These are phyloP conservation scores for Nymphalis c-album DNA, from an alignment of 2,888 invertebrate genomes.

Conservation along the genomic window DNA sequence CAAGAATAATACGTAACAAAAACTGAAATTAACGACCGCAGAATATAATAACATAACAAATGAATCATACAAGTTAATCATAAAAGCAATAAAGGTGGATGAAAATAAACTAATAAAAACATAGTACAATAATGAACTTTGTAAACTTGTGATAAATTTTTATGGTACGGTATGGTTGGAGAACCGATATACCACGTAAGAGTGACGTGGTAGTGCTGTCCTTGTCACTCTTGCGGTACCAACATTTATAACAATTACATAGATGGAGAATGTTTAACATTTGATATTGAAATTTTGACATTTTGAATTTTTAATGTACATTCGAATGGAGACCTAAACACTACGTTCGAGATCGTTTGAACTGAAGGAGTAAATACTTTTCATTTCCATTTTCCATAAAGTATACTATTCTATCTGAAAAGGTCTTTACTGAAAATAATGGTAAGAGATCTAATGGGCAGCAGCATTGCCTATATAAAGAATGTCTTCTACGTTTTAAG, in stretches of 20 bases:
- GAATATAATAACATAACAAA: slow-evolving; percentile 7
- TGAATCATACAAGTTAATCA: slow-evolving; percentile 17
- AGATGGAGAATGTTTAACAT: neutral
- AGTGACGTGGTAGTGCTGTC: neutral
- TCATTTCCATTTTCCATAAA: too few relatives aligned
- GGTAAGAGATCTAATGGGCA: too few relatives aligned
- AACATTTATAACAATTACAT: neutral
- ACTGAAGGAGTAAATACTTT: too few relatives aligned
- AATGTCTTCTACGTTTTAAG: too few relatives aligned
- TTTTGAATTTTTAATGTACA: neutral
- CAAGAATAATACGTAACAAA: neutral
- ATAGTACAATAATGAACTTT: slow-evolving; percentile 29
- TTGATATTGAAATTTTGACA: neutral
- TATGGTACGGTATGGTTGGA: slow-evolving; percentile 23
- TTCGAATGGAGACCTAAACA: too few relatives aligned
- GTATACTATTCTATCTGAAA: too few relatives aligned
- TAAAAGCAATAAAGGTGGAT: slow-evolving; percentile 25
- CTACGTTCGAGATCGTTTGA: too few relatives aligned
- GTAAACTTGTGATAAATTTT: slow-evolving; percentile 30
- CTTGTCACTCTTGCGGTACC: slow-evolving; percentile 2
- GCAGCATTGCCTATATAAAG: too few relatives aligned
- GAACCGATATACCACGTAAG: slow-evolving; percentile 24
- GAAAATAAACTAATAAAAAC: slow-evolving; percentile 31
- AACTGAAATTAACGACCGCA: neutral
- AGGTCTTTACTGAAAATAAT: too few relatives aligned